Evolutionary conservation across 2,888 invertebrate genomes (phyloP).

Genomic region (Gymnosoma rotundatum): DNA sequence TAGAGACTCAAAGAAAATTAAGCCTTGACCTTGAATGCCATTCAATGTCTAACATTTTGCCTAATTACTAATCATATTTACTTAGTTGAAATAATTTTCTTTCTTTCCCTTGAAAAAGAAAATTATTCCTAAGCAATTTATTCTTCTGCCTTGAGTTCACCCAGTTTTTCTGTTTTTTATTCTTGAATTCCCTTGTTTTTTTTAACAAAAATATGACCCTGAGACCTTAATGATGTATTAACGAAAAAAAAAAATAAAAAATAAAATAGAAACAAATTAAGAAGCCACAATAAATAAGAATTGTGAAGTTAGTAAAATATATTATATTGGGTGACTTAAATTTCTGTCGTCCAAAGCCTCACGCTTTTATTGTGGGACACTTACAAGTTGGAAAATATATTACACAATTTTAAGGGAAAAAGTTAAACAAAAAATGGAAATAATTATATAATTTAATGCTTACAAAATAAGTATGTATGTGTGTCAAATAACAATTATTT

Average conservation of each 20-base stretch:
- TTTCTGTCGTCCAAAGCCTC: too few species aligned
- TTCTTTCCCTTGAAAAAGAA: not conserved
- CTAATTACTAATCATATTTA: slow-evolving; percentile 16
- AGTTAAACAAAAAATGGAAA: too few species aligned
- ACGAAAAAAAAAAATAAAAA: not conserved
- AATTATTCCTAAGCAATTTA: slow-evolving; percentile 1
- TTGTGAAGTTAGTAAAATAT: too few species aligned
- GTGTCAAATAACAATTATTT: slow-evolving; percentile 7
- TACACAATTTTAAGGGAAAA: too few species aligned
- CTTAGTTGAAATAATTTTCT: not conserved
- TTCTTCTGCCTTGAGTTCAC: not conserved
- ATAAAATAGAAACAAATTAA: too few species aligned
- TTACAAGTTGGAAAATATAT: too few species aligned
- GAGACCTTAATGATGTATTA: slow-evolving; percentile 12
- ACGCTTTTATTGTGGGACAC: too few species aligned
- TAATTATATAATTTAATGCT: not conserved
- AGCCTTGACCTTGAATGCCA: slow-evolving; percentile 15
- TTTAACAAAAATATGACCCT: slow-evolving; percentile 7
- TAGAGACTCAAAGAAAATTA: not conserved
- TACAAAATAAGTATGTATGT: slow-evolving; percentile 29
- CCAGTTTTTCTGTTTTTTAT: not conserved
- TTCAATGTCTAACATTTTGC: not conserved
- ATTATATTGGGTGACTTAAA: too few species aligned
- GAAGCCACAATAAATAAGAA: too few species aligned
- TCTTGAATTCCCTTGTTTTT: not conserved